Conservation (phyloP, 1,140 invertebrate species). For the Asobara japonica region DNA sequence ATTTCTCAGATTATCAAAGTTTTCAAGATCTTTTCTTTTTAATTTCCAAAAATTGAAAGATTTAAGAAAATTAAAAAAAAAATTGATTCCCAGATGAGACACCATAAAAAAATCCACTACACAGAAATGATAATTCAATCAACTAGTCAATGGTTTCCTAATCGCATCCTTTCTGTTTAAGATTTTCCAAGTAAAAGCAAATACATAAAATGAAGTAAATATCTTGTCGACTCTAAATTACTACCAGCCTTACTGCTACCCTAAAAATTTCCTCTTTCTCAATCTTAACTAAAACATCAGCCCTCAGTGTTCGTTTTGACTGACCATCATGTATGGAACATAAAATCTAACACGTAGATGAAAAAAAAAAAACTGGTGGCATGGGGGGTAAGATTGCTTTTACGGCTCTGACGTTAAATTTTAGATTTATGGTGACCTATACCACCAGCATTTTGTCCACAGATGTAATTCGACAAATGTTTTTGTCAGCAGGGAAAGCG, state of each 20-base stretch:
- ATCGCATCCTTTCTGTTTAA: too few relatives aligned
- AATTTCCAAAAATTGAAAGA: too few relatives aligned
- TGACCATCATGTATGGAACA: constrained; percentile 35
- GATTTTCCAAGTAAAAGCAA: too few relatives aligned
- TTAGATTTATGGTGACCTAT: constrained; percentile 19
- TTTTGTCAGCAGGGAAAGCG: constrained; percentile 49
- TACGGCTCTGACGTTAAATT: constrained; percentile 2
- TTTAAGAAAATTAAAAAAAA: too few relatives aligned
- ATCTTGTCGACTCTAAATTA: constrained; percentile 25
- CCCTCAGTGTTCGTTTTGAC: constrained; percentile 22
- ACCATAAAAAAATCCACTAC: too few relatives aligned
- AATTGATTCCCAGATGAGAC: too few relatives aligned
- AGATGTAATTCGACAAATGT: constrained; percentile 19
- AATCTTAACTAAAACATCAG: constrained; percentile 33
- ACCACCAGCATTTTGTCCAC: constrained; percentile 23
- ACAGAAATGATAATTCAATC: too few relatives aligned
- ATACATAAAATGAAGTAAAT: too few relatives aligned
- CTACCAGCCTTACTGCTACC: constrained; percentile 29
- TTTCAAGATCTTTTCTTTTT: too few relatives aligned
- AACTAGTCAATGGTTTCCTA: too few relatives aligned
- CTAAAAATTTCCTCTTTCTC: constrained; percentile 29
- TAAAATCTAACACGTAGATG: constrained; percentile 17
- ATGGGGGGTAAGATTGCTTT: constrained; percentile 19
- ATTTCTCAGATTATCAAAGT: too few relatives aligned
- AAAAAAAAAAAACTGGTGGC: constrained; percentile 23